A percentile compares a stretch with the other conserved stretches of the same genome.
These are phyloP conservation scores for Lipophrys pholis DNA, from an alignment of 2,113 vertebrate genomes.

Conservation along the genomic window DNA sequence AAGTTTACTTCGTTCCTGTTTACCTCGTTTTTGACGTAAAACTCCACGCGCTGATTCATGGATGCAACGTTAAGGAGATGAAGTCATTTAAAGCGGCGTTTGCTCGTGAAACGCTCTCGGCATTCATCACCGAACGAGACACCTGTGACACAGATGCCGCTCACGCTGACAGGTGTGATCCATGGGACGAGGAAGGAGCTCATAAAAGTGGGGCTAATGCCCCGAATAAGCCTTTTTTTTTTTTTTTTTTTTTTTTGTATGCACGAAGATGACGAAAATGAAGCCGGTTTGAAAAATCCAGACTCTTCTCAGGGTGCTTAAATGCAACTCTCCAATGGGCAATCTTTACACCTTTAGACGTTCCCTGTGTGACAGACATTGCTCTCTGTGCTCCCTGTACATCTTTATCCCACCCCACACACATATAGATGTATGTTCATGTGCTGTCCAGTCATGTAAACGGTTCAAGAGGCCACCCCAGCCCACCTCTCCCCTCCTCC, in stretches of 20 bases:
- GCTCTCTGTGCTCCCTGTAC: slow-evolving; percentile 3
- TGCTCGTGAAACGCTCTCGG: slow-evolving; percentile 52
- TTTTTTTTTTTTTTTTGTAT: too few species aligned
- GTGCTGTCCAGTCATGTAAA: slow-evolving; percentile 78
- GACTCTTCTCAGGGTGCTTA: too few species aligned
- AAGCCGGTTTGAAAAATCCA: too few species aligned
- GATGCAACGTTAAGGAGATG: slow-evolving; percentile 57
- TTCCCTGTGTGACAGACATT: background rate
- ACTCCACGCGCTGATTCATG: slow-evolving; percentile 34
- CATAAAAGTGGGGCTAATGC: slow-evolving; percentile 57
- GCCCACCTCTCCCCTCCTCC: slow-evolving; percentile 40
- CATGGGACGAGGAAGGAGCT: slow-evolving; percentile 45
- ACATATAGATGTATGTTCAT: background rate
- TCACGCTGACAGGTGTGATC: slow-evolving; percentile 58
- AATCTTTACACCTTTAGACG: background rate
- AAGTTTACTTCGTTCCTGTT: slow-evolving; percentile 66
- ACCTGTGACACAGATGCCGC: slow-evolving; percentile 69
- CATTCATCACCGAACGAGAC: slow-evolving; percentile 69
- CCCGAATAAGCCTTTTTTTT: too few species aligned
- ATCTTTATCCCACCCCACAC: slow-evolving; percentile 24
- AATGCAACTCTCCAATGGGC: too few species aligned
- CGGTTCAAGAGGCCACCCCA: slow-evolving; percentile 29
- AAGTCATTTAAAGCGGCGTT: slow-evolving; percentile 71
- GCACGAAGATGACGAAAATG: too few species aligned
- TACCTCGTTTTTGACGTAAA: slow-evolving; percentile 51